Base-by-base conservation (phyloP, 2,888 invertebrate species). In the Euclidia mi region DNA sequence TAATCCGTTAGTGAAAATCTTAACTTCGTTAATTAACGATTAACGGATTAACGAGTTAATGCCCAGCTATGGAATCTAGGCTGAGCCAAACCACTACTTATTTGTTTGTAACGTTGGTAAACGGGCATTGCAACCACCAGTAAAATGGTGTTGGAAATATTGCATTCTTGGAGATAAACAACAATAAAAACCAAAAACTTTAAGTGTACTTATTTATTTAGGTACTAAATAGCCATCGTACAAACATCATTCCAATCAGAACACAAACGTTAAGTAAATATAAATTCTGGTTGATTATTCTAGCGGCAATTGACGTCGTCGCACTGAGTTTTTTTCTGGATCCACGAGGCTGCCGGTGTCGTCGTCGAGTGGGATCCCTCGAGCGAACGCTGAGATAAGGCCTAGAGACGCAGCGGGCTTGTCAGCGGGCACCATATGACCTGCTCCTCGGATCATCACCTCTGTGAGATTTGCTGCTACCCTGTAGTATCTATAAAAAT, bases 351-450 rank as follows among this genome's bases (percentile, higher is more conserved):
- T 73, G 12, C 79, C 88, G 0, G 94, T 94, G 65, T 94, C 94
- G 9, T 84, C 57, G 0, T 86, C 79, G 1, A 94, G 78, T 0
- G 87, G 49, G 2, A 91, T 65, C 9, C 89, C 90, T n/a, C 93
- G 88, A 25, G 95, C 92, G 81, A 96, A 96, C 60, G 95, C 95
- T 28, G 95, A 95, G 67, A 96, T 95, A 61, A 96, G 91, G 15
- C 96, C 95, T 0, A 95, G 90, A 0, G 95, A 89, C 40, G 95
- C 95, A 1, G 94, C 90, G 0, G 96, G 96, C 77, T 96, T 94
- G 82, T 96, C 96, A 0, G 95, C 89, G 0, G 96, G 96, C 2
- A 96, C 96, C 95, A 96, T 95, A 79, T 96, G 96, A 0, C 96
- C 96, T 0, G 96, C 95, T 40, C 96, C 95, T 14, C 96, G 89